Conservation (phyloP, 2,113 vertebrate genomes). For the Ovis aries region ARS-UI_Ramb_v3.0 NC_056058.1:81266001-81266500, state of each 20-base stretch:
- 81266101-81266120: not conserved
- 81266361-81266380: not conserved
- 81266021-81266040: not conserved
- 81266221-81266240: not conserved
- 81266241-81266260: not conserved
- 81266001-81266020: not conserved
- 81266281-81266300: not conserved
- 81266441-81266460: not conserved
- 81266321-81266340: not conserved
- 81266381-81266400: not conserved
- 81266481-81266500: not conserved
- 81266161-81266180: not conserved
- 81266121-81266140: not conserved
- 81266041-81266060: not conserved
- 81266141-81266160: not conserved
- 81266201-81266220: not conserved
- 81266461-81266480: not conserved
- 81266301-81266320: not conserved
- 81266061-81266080: not conserved
- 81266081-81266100: not conserved
- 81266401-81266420: not conserved
- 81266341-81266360: not conserved
- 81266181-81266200: not conserved
- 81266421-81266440: not conserved
- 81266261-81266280: not conserved